These are phyloP conservation scores for Oncorhynchus nerka DNA, from an alignment of 2,113 vertebrate genomes.

Conservation along the genomic window DNA sequence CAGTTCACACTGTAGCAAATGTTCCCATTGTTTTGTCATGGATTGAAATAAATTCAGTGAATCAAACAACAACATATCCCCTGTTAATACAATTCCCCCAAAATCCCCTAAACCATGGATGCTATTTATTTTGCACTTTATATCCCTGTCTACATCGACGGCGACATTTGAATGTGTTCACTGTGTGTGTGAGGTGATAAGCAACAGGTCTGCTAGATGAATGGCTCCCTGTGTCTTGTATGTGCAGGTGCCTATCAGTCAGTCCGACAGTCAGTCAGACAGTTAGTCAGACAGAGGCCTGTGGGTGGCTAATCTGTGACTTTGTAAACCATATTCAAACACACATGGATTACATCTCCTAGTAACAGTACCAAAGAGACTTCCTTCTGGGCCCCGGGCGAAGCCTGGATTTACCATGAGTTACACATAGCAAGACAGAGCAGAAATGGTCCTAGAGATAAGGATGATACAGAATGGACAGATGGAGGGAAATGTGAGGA, in stretches of 20 bases:
- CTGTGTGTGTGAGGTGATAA: constrained; percentile 48
- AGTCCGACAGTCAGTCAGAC: constrained; percentile 40
- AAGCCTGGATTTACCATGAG: constrained; percentile 34
- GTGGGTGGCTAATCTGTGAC: constrained; percentile 29
- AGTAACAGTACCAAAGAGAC: constrained; percentile 41
- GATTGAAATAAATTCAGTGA: too few relatives aligned
- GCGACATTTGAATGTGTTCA: background rate
- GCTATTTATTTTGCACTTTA: background rate
- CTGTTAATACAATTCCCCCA: too few relatives aligned
- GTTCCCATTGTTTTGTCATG: too few relatives aligned
- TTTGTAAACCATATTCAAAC: constrained; percentile 58
- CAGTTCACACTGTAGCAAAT: too few relatives aligned
- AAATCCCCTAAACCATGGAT: background rate
- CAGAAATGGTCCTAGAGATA: background rate
- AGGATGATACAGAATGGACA: background rate
- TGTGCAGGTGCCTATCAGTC: constrained; percentile 46
- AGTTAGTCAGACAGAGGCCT: constrained; percentile 19
- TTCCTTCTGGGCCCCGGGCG: constrained; percentile 15
- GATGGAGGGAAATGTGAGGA: background rate
- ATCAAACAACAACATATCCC: too few relatives aligned
- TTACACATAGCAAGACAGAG: background rate
- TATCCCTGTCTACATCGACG: background rate
- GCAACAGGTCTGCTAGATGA: background rate
- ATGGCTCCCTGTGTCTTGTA: constrained; percentile 23
- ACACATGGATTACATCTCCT: constrained; percentile 60